phyloP scores from a whole-genome alignment of 1,140 invertebrate species.

The Zaprionus vittiger region DNA sequence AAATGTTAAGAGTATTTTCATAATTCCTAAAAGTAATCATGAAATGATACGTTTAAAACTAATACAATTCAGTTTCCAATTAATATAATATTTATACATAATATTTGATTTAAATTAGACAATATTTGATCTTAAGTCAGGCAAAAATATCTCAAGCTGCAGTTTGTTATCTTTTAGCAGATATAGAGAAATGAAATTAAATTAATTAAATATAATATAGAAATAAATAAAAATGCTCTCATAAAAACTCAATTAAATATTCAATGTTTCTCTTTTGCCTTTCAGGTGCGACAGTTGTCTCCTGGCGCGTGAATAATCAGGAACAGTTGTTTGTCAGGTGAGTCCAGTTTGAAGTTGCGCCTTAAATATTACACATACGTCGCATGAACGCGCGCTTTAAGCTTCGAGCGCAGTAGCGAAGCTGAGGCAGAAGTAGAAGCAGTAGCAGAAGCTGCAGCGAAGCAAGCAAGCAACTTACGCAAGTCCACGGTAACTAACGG shows the following conservation, averaged over 20 bases:
- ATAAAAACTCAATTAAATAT: not conserved
- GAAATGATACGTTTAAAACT: too few relatives aligned
- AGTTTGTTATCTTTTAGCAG: too few relatives aligned
- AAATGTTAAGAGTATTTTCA: too few relatives aligned
- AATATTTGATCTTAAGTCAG: not conserved
- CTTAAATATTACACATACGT: conserved; percentile 69
- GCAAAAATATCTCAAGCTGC: not conserved
- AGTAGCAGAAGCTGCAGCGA: not conserved
- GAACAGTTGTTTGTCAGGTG: conserved; percentile 97
- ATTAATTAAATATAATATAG: not conserved
- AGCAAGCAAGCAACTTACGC: conserved; percentile 63
- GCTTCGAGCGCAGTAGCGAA: conserved; percentile 42
- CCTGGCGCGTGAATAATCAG: conserved; percentile 97
- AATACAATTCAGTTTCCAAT: too few relatives aligned
- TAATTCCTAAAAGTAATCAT: too few relatives aligned
- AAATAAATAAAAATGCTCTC: not conserved
- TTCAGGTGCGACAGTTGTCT: conserved; percentile 95
- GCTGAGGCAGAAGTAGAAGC: conserved; percentile 5
- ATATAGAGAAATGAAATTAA: not conserved
- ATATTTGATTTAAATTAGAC: too few relatives aligned
- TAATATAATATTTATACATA: too few relatives aligned
- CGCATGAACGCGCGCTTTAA: conserved; percentile 52
- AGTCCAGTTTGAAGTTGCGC: conserved; percentile 72
- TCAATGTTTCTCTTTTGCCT: conserved; percentile 73
- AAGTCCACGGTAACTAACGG: conserved; percentile 72